Base-by-base conservation (phyloP, 1,140 invertebrate species). In the Heliothis virescens region DNA sequence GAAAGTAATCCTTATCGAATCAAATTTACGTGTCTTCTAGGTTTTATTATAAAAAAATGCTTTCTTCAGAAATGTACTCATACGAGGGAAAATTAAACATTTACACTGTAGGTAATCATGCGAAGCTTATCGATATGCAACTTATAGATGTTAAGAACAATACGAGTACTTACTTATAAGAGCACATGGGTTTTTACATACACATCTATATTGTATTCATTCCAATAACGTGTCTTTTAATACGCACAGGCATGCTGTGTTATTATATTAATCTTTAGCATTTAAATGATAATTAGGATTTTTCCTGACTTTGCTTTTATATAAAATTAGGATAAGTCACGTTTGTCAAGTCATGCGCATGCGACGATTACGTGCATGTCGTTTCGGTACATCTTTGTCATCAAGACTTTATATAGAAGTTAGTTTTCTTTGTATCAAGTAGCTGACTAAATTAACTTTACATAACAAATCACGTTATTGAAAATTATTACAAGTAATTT, bases 111-210 rank as follows among this genome's bases (percentile, higher is more conserved):
- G 18, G 47, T 48, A 50, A 21, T 69, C 65, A 69, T 12, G 65
- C 65, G 15, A 26, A 48, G 65, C 65, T 69, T 69, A 21, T 50
- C 65, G 65, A 50, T 52, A 69, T 47, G 65, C 47, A 69, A 69
- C 16, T 69, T 52, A 69, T 13, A 2, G 18, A 16, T 15, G 3
- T 52, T 69, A 48, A 69, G 50, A 69, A 52, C 62, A 63, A 41
- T n/a, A n/a, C n/a, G n/a, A n/a, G n/a, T n/a, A n/a, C n/a, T n/a
- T n/a, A n/a, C n/a, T n/a, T 47, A 55, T 7, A 15, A 55, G 53
- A 41, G 34, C 34, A 41, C 34, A 41, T 9, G 34, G 9, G 7
- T 41, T 41, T 41, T 41, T 41, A 41, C 34, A 41, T 7, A 41
- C 9, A 5, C 9, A 41, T 41, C 0, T 1, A 9, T 41, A 41